These are phyloP conservation scores for Cyanoramphus novaezelandiae DNA, from an alignment of 2,113 vertebrate species.

Conservation along the genomic window DNA sequence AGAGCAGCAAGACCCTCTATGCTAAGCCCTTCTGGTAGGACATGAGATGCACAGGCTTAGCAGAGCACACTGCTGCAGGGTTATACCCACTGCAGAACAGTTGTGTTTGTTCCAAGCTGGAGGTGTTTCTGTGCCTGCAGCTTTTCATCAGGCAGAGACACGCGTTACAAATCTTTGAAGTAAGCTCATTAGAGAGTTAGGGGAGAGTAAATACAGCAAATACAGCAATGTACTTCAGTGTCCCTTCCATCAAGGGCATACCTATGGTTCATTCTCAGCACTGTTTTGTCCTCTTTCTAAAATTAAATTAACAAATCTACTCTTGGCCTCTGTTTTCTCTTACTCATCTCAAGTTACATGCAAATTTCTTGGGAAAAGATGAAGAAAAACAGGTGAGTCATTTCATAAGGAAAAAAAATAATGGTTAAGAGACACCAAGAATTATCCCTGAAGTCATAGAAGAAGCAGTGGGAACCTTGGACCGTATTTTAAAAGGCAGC, in stretches of 20 bases:
- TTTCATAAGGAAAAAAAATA: constrained; percentile 8
- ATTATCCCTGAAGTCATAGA: background rate
- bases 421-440: background rate
- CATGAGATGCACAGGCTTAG: background rate
- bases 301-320: constrained; percentile 4
- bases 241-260: background rate
- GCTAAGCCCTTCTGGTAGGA: background rate
- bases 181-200: background rate
- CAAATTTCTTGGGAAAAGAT: constrained; percentile 17
- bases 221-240: background rate
- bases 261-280: background rate
- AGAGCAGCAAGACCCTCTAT: background rate
- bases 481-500: background rate
- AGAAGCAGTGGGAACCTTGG: background rate
- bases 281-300: constrained; percentile 12
- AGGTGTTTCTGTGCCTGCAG: background rate
- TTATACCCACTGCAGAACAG: background rate
- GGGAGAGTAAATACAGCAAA: background rate
- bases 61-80: background rate
- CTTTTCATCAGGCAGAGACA: background rate
- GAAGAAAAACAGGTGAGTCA: constrained; percentile 50
- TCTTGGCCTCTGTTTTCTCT: constrained; percentile 4
- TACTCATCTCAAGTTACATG: constrained; percentile 11
- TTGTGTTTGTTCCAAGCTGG: background rate
- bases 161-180: background rate